Conservation (phyloP, 2,888 invertebrate genomes). For the Palloptera scutellata region DNA sequence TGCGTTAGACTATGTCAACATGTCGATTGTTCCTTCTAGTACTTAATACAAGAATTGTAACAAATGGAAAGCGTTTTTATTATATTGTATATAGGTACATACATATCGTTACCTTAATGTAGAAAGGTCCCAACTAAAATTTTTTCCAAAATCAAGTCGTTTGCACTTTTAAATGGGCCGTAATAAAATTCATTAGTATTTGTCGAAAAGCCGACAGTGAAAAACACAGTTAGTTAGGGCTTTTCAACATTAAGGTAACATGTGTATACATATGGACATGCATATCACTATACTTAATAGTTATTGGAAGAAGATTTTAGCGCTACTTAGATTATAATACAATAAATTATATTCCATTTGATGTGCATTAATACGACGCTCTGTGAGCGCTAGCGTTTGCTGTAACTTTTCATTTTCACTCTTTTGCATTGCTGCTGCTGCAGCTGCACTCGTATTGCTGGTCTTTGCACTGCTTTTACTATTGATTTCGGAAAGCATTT, state of each 20-base stretch:
- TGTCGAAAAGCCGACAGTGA: too few relatives aligned
- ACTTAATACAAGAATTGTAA: too few relatives aligned
- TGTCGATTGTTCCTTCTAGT: too few relatives aligned
- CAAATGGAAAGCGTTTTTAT: too few relatives aligned
- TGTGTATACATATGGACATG: neutral
- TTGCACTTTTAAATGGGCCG: too few relatives aligned
- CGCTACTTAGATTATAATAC: constrained; percentile 91
- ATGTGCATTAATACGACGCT: constrained; percentile 81
- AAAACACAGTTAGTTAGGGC: too few relatives aligned
- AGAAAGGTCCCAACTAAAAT: too few relatives aligned
- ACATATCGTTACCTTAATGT: too few relatives aligned
- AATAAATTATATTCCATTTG: constrained; percentile 88
- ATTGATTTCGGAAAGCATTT: constrained; percentile 75
- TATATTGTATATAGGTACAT: too few relatives aligned
- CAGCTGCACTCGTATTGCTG: constrained; percentile 24
- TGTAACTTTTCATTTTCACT: constrained; percentile 79
- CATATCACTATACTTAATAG: neutral
- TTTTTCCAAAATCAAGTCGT: too few relatives aligned
- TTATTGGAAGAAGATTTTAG: constrained; percentile 90
- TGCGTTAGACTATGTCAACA: too few relatives aligned
- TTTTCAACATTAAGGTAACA: neutral
- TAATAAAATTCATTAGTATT: too few relatives aligned
- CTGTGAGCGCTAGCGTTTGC: constrained; percentile 89
- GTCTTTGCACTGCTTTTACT: constrained; percentile 66
- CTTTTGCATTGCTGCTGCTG: constrained; percentile 38